A percentile compares a stretch with the other conserved stretches of the same genome.
Conservation (phyloP, 2,888 invertebrate species). For the Cantharis rufa region DNA sequence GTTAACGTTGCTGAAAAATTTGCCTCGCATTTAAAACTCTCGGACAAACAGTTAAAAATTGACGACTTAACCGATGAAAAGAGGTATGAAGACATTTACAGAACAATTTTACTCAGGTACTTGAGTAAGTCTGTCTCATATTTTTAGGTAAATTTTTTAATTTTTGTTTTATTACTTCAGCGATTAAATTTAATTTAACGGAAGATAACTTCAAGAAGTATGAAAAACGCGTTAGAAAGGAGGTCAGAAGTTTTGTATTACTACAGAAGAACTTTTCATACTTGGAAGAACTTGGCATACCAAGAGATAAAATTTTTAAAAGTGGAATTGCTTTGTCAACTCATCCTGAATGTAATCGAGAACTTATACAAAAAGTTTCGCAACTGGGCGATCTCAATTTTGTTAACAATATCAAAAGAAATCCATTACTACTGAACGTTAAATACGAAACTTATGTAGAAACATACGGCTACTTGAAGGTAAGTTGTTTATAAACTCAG, state of each 20-base stretch:
- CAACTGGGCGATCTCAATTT: constrained; percentile 62
- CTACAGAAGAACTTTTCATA: constrained; percentile 62
- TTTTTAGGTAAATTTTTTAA: constrained; percentile 10
- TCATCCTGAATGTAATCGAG: constrained; percentile 63
- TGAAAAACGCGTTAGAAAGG: constrained; percentile 51
- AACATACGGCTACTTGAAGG: constrained; percentile 61
- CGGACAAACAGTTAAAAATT: constrained; percentile 33
- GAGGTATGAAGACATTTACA: constrained; percentile 45
- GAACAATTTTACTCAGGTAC: constrained; percentile 41
- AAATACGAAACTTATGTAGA: constrained; percentile 60
- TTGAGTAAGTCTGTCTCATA: constrained; percentile 41
- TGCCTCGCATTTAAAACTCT: constrained; percentile 41
- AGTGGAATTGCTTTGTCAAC: constrained; percentile 64
- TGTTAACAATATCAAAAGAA: constrained; percentile 57
- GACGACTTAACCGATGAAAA: constrained; percentile 38
- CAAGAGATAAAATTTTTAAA: constrained; percentile 59
- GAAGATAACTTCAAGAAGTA: constrained; percentile 48
- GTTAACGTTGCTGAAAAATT: constrained; percentile 53
- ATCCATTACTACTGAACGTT: constrained; percentile 68
- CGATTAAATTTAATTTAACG: constrained; percentile 52
- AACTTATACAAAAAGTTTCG: constrained; percentile 61
- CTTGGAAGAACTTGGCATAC: constrained; percentile 63
- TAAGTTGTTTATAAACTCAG: constrained; percentile 22
- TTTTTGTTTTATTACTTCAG: constrained; percentile 42
- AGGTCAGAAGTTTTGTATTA: constrained; percentile 56